These are phyloP conservation scores for Chloroceryle amazona DNA, from an alignment of 2,797 vertebrate species.

Conservation along the genomic window DNA sequence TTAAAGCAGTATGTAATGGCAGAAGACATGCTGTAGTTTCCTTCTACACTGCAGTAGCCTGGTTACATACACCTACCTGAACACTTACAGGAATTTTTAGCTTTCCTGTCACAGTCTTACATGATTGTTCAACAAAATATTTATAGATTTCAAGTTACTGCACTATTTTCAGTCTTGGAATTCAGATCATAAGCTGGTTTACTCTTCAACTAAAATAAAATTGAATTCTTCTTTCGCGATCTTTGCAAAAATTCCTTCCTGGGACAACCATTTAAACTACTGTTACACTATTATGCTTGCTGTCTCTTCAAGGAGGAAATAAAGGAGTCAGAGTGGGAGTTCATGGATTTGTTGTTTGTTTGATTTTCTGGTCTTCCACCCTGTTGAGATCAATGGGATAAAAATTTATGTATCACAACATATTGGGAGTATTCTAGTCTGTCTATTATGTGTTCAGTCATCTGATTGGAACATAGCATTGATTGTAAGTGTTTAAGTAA, in stretches of 20 bases:
- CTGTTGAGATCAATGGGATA: not conserved
- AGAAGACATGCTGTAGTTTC: not conserved
- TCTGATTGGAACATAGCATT: not conserved
- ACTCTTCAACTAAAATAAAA: not conserved
- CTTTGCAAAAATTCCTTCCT: not conserved
- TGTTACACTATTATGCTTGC: not conserved
- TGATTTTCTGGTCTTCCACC: not conserved
- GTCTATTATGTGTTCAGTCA: not conserved
- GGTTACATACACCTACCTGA: not conserved
- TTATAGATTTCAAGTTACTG: not conserved
- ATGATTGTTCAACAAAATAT: not conserved
- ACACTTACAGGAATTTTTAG: not conserved
- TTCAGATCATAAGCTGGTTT: not conserved
- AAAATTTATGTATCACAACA: not conserved
- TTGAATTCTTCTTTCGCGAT: accelerated
- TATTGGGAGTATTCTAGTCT: not conserved
- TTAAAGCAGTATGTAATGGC: not conserved
- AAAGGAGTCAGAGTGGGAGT: not conserved
- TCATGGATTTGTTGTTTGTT: not conserved
- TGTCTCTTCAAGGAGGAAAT: not conserved
- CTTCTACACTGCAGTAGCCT: not conserved
- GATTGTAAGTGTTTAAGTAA: not conserved
- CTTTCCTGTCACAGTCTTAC: not conserved
- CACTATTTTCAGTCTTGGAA: not conserved
- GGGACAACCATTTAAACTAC: not conserved